Conservation (phyloP, 2,888 invertebrate species). For the Anagyrus pseudococci region DNA sequence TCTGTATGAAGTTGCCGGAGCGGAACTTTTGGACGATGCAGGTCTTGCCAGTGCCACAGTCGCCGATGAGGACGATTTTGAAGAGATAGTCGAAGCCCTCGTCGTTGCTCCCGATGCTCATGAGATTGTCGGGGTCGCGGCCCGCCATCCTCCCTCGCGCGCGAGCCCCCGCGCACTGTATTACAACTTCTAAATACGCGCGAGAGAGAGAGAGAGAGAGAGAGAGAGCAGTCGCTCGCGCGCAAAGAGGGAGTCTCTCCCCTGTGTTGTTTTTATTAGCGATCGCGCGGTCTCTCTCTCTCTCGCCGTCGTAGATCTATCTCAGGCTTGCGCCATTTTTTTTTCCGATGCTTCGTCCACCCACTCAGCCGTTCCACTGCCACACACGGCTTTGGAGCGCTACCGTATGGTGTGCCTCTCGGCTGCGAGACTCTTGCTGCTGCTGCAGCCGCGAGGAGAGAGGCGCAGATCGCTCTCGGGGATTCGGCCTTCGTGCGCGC, state of each 20-base stretch:
- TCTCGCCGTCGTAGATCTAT: neutral
- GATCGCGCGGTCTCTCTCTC: neutral
- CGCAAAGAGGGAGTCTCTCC: neutral
- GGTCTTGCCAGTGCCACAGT: constrained; percentile 90
- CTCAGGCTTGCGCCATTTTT: neutral
- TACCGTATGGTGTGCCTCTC: too few relatives aligned
- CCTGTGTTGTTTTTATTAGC: neutral
- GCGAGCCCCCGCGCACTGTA: too few relatives aligned
- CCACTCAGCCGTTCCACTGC: too few relatives aligned
- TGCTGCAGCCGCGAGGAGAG: too few relatives aligned
- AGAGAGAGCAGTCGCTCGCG: too few relatives aligned
- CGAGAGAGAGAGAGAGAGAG: too few relatives aligned
- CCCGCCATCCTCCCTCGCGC: constrained; percentile 68
- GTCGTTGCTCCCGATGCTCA: constrained; percentile 71
- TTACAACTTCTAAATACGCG: too few relatives aligned
- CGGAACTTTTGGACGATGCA: constrained; percentile 95
- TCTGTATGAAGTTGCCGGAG: constrained; percentile 93
- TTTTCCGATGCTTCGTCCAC: too few relatives aligned
- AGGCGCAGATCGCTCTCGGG: too few relatives aligned
- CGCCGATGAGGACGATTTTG: constrained; percentile 93
- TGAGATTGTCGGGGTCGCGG: constrained; percentile 78
- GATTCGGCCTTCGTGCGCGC: too few relatives aligned
- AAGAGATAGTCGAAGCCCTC: constrained; percentile 93
- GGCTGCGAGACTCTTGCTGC: too few relatives aligned
- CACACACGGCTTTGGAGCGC: too few relatives aligned